These are phyloP conservation scores for Noturus placidus DNA, from an alignment of 2,113 vertebrate species.

Conservation along the genomic window DNA sequence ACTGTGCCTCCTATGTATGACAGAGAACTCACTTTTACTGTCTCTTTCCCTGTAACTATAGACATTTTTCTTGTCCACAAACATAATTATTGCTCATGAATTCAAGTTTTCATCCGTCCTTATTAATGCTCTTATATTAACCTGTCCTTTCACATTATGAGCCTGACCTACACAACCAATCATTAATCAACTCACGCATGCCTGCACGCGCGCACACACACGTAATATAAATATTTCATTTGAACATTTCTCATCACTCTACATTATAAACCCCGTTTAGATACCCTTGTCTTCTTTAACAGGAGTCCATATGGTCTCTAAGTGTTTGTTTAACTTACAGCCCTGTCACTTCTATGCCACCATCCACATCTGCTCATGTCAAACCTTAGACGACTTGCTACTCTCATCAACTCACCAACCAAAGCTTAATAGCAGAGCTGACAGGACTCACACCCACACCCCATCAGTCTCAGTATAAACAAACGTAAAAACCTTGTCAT, in stretches of 20 bases:
- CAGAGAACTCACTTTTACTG: neutral
- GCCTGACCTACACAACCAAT: neutral
- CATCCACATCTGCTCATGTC: slow-evolving; percentile 3
- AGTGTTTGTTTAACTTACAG: slow-evolving; percentile 21
- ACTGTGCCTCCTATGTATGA: neutral
- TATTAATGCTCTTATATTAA: neutral
- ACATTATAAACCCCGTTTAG: neutral
- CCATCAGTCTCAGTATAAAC: neutral
- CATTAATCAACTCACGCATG: neutral
- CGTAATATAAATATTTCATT: slow-evolving; percentile 12
- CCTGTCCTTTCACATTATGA: neutral
- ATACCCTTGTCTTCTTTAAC: slow-evolving; percentile 19
- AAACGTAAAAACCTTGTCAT: neutral
- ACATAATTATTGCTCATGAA: neutral
- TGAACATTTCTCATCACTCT: neutral
- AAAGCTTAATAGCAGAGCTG: neutral
- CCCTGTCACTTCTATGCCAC: neutral
- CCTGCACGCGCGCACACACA: neutral
- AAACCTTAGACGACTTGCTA: neutral
- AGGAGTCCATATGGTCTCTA: slow-evolving; percentile 7
- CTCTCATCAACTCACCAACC: neutral
- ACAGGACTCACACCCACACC: neutral
- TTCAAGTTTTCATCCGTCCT: too few relatives aligned
- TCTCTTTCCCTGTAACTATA: neutral
- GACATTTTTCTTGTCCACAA: neutral